Conservation (phyloP, 2,113 vertebrate genomes). For the Vireo altiloquus region DNA sequence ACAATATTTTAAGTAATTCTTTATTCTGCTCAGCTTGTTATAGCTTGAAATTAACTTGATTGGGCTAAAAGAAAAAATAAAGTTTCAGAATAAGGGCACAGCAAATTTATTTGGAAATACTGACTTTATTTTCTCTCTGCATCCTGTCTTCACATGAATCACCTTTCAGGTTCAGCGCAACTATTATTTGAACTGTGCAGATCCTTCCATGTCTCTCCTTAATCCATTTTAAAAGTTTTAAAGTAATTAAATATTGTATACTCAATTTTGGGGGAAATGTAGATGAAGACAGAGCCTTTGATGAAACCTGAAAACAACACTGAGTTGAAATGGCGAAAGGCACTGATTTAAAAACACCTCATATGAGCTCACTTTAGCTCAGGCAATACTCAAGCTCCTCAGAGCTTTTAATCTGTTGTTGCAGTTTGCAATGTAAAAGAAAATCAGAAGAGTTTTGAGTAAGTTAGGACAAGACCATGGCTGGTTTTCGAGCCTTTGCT, state of each 20-base stretch:
- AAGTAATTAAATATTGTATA: neutral
- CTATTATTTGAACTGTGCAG: neutral
- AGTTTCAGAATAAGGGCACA: neutral
- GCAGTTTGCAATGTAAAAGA: neutral
- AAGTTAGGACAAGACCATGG: neutral
- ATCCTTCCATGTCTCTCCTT: neutral
- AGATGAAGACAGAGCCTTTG: neutral
- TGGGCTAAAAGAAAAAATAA: neutral
- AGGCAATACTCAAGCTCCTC: neutral
- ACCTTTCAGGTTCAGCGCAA: neutral
- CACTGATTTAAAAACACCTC: neutral
- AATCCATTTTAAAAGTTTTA: neutral
- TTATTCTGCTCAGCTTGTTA: neutral
- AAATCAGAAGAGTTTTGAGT: neutral
- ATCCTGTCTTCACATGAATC: neutral
- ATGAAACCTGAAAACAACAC: neutral
- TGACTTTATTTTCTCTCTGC: neutral
- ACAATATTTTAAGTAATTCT: neutral
- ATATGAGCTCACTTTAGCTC: neutral
- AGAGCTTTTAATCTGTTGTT: neutral
- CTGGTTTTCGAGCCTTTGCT: neutral
- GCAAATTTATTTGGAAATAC: neutral
- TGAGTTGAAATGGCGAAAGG: neutral
- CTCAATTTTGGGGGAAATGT: neutral
- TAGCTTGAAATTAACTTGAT: conserved; percentile 13